Conservation (phyloP, 2,797 vertebrate species). For the Heteromormyrus szaboi region DNA sequence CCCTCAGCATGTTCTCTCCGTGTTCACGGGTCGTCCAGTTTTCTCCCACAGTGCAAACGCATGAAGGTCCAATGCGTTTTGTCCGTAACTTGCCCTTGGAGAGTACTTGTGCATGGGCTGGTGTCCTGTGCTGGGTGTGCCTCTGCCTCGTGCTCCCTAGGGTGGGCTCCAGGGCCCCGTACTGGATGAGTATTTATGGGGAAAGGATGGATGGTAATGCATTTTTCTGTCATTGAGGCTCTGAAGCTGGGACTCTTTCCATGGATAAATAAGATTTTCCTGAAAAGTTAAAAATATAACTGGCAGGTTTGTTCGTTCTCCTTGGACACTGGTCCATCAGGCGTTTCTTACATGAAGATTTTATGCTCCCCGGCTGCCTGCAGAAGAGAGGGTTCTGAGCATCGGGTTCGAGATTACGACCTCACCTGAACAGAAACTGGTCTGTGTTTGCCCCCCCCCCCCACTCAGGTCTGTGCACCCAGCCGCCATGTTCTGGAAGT, state of each 20-base stretch:
- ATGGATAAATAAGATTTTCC: not conserved
- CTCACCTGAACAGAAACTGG: not conserved
- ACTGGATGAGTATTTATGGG: not conserved
- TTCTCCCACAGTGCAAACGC: not conserved
- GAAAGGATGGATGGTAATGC: not conserved
- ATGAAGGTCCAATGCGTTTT: not conserved
- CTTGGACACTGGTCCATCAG: not conserved
- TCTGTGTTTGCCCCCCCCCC: not conserved
- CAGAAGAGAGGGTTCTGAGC: not conserved
- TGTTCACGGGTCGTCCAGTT: not conserved
- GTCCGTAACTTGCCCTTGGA: not conserved
- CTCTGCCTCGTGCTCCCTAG: not conserved
- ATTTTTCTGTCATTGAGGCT: not conserved
- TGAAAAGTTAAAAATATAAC: not conserved
- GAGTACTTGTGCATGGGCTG: not conserved
- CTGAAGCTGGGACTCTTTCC: not conserved
- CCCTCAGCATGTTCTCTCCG: not conserved
- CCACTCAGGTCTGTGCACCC: conserved; percentile 58
- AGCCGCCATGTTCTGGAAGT: conserved; percentile 97
- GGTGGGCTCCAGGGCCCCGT: not conserved
- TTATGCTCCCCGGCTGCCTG: not conserved
- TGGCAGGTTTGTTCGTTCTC: not conserved
- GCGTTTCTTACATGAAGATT: not conserved
- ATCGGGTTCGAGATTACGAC: not conserved
- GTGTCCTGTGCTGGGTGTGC: not conserved